These are phyloP conservation scores for Amaurobius ferox DNA, from an alignment of 2,888 invertebrate species.

Conservation along the genomic window DNA sequence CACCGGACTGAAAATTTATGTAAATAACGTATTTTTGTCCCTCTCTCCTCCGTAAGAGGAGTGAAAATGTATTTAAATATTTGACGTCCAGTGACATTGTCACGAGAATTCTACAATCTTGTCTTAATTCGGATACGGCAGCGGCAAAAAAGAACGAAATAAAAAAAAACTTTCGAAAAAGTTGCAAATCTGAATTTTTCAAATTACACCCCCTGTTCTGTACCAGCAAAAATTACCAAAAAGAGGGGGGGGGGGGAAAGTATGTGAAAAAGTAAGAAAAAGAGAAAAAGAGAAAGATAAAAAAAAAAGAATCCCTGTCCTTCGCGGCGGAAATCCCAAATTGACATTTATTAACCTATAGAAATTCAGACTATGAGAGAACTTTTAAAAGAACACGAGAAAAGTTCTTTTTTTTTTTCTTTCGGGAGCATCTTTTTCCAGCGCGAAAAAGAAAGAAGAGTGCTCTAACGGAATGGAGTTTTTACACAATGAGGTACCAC, in stretches of 20 bases:
- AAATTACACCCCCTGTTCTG: neutral
- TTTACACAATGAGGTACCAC: constrained; percentile 24
- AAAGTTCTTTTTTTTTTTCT: neutral
- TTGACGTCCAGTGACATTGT: constrained; percentile 11
- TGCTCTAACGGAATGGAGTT: constrained; percentile 1
- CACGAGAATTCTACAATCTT: neutral
- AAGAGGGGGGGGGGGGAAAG: neutral
- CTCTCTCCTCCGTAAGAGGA: neutral
- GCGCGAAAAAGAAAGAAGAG: neutral
- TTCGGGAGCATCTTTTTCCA: neutral
- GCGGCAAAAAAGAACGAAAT: neutral
- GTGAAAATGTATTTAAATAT: neutral
- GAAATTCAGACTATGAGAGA: constrained; percentile 39
- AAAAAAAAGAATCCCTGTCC: neutral
- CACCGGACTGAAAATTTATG: neutral
- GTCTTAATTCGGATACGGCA: constrained; percentile 15
- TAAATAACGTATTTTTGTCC: neutral
- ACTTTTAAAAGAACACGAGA: constrained; percentile 23
- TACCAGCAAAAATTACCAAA: neutral
- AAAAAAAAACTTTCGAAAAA: neutral
- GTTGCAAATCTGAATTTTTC: constrained; percentile 13
- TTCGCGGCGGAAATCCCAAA: constrained; percentile 39
- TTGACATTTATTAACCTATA: constrained; percentile 72
- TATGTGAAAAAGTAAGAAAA: neutral
- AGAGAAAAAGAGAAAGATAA: neutral